A percentile compares a stretch with the other conserved stretches of the same genome.
These are phyloP conservation scores for Polydesmus complanatus DNA, from an alignment of 2,888 invertebrate species.

Conservation along the genomic window DNA sequence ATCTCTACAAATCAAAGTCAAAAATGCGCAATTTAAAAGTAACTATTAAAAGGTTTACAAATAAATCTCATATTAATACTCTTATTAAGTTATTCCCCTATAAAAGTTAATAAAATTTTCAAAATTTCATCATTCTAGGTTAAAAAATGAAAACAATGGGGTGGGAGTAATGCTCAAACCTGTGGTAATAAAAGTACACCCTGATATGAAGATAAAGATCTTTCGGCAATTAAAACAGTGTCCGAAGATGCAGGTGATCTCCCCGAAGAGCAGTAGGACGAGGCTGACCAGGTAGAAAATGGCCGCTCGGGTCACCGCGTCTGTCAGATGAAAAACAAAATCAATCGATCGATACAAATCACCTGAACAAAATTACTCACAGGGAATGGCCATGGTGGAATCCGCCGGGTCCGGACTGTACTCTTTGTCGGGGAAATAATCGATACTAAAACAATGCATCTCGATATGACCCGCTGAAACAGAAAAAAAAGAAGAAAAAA, in stretches of 20 bases:
- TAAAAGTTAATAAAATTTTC: too few relatives aligned
- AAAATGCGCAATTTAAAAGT: too few relatives aligned
- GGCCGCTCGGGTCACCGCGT: slow-evolving; percentile 72
- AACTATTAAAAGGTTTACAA: too few relatives aligned
- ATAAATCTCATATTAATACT: too few relatives aligned
- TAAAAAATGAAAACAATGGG: too few relatives aligned
- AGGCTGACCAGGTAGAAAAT: slow-evolving; percentile 66
- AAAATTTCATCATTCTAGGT: too few relatives aligned
- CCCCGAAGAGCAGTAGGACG: slow-evolving; percentile 58
- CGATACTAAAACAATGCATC: slow-evolving; percentile 64
- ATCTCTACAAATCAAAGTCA: too few relatives aligned
- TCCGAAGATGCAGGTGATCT: slow-evolving; percentile 64
- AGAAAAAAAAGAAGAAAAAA: slow-evolving; percentile 9
- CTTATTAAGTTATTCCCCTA: too few relatives aligned
- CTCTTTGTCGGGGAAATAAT: slow-evolving; percentile 73
- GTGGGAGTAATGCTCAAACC: too few relatives aligned
- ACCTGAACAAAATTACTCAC: slow-evolving; percentile 50
- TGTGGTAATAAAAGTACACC: slow-evolving; percentile 75
- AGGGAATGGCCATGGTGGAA: slow-evolving; percentile 83
- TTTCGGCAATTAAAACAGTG: slow-evolving; percentile 58
- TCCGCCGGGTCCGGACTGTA: slow-evolving; percentile 77
- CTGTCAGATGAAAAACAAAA: slow-evolving; percentile 39
- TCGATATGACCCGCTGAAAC: slow-evolving; percentile 51
- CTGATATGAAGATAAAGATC: slow-evolving; percentile 69
- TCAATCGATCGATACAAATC: too few relatives aligned